These are phyloP conservation scores for Spermophilus dauricus DNA, from an alignment of 2,113 vertebrate genomes.

Conservation along the genomic window DNA sequence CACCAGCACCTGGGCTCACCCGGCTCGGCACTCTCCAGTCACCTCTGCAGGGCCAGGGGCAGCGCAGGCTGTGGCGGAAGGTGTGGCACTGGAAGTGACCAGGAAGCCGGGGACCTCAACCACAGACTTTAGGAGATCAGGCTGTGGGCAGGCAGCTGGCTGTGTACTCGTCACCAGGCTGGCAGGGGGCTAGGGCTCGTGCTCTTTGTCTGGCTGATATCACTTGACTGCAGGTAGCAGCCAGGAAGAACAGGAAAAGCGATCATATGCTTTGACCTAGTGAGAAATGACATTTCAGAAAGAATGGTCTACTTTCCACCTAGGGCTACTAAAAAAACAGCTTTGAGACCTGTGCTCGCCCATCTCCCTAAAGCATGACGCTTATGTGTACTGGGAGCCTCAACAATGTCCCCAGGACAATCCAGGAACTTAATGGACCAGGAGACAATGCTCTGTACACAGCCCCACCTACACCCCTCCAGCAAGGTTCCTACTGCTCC, in stretches of 20 bases:
- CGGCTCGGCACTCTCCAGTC: neutral
- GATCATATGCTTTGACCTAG: neutral
- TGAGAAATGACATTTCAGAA: neutral
- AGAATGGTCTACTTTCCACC: neutral
- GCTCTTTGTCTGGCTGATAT: neutral
- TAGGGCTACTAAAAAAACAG: neutral
- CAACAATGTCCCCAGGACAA: neutral
- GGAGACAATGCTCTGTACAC: neutral
- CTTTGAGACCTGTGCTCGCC: neutral
- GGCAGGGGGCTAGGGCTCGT: neutral
- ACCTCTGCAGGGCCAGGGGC: neutral
- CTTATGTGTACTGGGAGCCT: neutral
- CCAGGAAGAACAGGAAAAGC: neutral
- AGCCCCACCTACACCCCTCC: neutral
- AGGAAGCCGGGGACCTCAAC: neutral
- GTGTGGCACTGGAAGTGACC: too few species aligned
- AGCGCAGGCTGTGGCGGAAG: neutral
- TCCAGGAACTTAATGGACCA: neutral
- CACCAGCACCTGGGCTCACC: neutral
- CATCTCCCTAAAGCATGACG: fast-evolving
- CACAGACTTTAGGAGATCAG: neutral
- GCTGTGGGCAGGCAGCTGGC: too few species aligned
- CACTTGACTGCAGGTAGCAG: neutral
- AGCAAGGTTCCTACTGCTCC: neutral
- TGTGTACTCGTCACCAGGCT: fast-evolving